These are phyloP conservation scores for Diaperis boleti DNA, from an alignment of 2,888 invertebrate species.

Conservation along the genomic window DNA sequence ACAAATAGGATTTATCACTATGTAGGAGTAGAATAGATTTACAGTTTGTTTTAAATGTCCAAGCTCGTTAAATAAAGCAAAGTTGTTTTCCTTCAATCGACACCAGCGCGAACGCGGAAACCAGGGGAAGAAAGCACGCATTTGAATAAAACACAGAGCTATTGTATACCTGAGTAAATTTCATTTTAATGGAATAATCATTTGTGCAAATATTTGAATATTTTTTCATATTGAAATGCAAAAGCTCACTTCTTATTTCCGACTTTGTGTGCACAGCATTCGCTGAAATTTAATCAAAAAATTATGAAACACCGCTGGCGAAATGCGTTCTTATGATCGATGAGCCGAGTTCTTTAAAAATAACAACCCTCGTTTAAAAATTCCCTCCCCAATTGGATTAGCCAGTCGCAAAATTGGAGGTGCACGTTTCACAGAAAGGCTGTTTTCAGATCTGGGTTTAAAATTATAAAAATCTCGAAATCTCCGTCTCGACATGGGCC, in stretches of 20 bases:
- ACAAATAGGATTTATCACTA: no score
- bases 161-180: conserved; percentile 66
- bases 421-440: conserved; percentile 11
- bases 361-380: conserved; percentile 55
- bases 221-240: conserved; percentile 67
- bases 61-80: no score
- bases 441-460: no score
- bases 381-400: conserved; percentile 56
- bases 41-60: no score
- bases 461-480: no score
- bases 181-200: conserved; percentile 69
- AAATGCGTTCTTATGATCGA: conserved; percentile 57
- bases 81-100: conserved; percentile 65
- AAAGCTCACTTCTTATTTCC: conserved; percentile 63
- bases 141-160: conserved; percentile 59
- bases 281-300: conserved; percentile 66
- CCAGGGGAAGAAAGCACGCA: conserved; percentile 52
- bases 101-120: conserved; percentile 56
- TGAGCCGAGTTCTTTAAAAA: conserved; percentile 55
- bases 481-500: no score
- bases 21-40: no score
- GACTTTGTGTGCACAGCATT: conserved; percentile 62
- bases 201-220: conserved; percentile 69
- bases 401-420: conserved; percentile 45
- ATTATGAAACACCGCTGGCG: conserved; percentile 62